phyloP scores from a whole-genome alignment of 2,113 vertebrate species.

The Budorcas taxicolor region DNA sequence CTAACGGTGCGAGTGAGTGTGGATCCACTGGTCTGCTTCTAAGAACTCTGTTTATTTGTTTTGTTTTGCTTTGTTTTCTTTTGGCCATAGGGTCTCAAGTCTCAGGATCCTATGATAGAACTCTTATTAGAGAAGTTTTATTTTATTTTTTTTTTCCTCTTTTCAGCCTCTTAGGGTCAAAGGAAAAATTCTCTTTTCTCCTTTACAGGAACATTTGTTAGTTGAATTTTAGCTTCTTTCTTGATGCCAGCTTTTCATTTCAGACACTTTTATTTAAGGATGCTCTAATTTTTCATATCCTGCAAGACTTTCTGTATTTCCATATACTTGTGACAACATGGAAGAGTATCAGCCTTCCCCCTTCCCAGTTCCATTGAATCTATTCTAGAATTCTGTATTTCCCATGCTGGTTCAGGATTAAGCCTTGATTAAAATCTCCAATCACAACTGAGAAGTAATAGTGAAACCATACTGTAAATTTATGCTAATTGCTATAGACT shows the following conservation, averaged over 20 bases:
- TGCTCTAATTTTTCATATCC: neutral
- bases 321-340: neutral
- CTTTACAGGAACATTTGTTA: neutral
- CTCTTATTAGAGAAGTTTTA: neutral
- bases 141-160: neutral
- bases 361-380: neutral
- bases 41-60: neutral
- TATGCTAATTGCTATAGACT: neutral
- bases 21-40: neutral
- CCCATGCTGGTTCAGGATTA: neutral
- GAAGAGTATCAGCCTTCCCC: neutral
- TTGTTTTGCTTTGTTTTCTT: constrained; percentile 1
- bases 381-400: neutral
- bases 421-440: neutral
- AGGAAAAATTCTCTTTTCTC: neutral
- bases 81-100: neutral
- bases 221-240: neutral
- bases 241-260: neutral
- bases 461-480: neutral
- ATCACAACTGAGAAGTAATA: neutral
- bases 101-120: neutral
- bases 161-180: neutral
- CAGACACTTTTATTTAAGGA: neutral
- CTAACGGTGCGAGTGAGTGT: neutral
- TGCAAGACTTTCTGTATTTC: neutral